A percentile compares a stretch with the other conserved stretches of the same genome.
These are phyloP conservation scores for Drosophila pandora DNA, from an alignment of 1,140 invertebrate species.

Conservation along the genomic window DNA sequence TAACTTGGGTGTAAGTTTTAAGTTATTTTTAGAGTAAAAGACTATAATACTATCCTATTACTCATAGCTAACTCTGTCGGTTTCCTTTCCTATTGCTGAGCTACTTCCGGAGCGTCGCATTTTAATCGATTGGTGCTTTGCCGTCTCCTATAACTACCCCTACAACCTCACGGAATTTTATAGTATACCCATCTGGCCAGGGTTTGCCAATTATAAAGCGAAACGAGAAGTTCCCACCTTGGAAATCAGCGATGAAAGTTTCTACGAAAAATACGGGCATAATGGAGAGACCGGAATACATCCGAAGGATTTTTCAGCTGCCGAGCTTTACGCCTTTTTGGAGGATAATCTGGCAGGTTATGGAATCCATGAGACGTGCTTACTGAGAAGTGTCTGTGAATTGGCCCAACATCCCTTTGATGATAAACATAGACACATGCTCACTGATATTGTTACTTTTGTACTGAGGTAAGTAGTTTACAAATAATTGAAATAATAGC, in stretches of 20 bases:
- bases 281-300: constrained; percentile 32
- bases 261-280: constrained; percentile 64
- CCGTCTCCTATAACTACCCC: constrained; percentile 68
- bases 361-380: constrained; percentile 73
- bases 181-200: constrained; percentile 78
- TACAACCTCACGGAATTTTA: constrained; percentile 61
- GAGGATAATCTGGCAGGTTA: constrained; percentile 55
- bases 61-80: constrained; percentile 47
- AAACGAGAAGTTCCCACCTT: constrained; percentile 45
- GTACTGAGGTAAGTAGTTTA: constrained; percentile 61
- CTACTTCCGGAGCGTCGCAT: constrained; percentile 70
- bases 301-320: constrained; percentile 75
- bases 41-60: background rate
- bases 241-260: constrained; percentile 26
- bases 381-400: constrained; percentile 73
- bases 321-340: constrained; percentile 65
- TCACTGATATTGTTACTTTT: constrained; percentile 72
- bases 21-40: no score
- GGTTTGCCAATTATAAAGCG: constrained; percentile 62
- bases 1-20: constrained; percentile 45
- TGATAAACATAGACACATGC: constrained; percentile 57
- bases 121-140: constrained; percentile 77
- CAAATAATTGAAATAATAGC: background rate
- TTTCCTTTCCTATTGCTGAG: constrained; percentile 69
- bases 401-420: constrained; percentile 76